A percentile compares a stretch with the other conserved stretches of the same genome.
Conservation (phyloP, 2,113 vertebrate genomes). For the Calidris pygmaea region DNA sequence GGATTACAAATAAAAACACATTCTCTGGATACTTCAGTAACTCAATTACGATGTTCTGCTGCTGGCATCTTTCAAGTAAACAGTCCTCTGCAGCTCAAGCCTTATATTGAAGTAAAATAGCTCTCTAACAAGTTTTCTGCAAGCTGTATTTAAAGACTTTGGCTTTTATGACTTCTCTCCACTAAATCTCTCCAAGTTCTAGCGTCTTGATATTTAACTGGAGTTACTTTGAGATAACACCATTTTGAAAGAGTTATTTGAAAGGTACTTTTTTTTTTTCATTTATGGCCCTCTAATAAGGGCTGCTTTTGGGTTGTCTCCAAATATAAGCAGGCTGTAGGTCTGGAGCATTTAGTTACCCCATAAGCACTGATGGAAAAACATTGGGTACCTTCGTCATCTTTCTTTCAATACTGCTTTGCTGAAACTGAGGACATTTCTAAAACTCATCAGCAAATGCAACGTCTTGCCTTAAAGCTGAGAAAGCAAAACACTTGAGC, state of each 20-base stretch:
- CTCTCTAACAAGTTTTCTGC: not conserved
- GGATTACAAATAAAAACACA: constrained; percentile 57
- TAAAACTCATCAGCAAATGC: not conserved
- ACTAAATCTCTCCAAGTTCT: not conserved
- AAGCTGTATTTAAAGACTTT: not conserved
- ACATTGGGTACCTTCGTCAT: not conserved
- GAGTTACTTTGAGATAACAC: not conserved
- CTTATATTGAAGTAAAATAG: not conserved
- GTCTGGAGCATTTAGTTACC: not conserved
- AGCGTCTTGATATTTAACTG: not conserved
- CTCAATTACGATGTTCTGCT: constrained; percentile 23
- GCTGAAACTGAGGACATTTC: not conserved
- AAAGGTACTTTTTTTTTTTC: not conserved
- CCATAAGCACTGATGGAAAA: fast-evolving
- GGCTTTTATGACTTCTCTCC: not conserved
- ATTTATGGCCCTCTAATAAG: not conserved
- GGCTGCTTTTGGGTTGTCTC: not conserved
- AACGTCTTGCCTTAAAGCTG: not conserved
- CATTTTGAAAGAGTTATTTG: not conserved
- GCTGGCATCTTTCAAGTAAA: constrained; percentile 29
- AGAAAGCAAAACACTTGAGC: not conserved
- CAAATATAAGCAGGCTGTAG: not conserved
- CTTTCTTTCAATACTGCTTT: not conserved
- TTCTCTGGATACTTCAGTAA: constrained; percentile 51
- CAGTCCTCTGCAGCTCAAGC: not conserved